A percentile compares a stretch with the other conserved stretches of the same genome.
Evolutionary conservation across 2,113 vertebrate genomes (phyloP).

Genomic region (Gavialis gangeticus): DNA sequence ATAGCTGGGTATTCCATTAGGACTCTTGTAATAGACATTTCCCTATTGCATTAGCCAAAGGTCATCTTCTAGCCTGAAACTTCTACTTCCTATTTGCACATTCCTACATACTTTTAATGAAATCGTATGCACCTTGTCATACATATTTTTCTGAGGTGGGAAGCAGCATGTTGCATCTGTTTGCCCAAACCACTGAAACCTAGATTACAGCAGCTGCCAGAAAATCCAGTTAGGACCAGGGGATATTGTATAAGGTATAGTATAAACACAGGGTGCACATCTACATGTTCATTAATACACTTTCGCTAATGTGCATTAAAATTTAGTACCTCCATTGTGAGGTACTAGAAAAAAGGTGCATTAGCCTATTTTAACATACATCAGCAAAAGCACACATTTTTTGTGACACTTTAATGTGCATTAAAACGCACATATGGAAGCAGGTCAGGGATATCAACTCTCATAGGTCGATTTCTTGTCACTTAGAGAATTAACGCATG

Average conservation of each 20-base stretch:
- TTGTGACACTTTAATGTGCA: background rate
- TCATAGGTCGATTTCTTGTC: too few relatives aligned
- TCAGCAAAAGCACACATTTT: too few relatives aligned
- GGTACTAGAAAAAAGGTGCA: too few relatives aligned
- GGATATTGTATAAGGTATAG: background rate
- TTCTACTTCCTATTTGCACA: background rate
- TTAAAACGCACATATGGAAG: fast-evolving
- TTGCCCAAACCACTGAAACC: background rate
- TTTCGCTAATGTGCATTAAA: too few relatives aligned
- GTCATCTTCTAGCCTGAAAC: slow-evolving; percentile 33
- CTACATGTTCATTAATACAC: background rate
- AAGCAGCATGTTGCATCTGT: background rate
- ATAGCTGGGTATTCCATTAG: background rate
- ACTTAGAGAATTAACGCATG: too few relatives aligned
- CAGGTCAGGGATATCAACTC: background rate
- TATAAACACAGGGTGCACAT: background rate
- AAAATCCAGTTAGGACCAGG: slow-evolving; percentile 41
- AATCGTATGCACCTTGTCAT: background rate
- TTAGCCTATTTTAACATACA: too few relatives aligned
- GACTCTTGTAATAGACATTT: slow-evolving; percentile 43
- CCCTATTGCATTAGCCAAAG: slow-evolving; percentile 66
- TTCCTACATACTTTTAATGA: background rate
- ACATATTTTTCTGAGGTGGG: background rate
- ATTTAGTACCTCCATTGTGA: too few relatives aligned
- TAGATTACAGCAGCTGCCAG: background rate